phyloP scores from a whole-genome alignment of 2,113 vertebrate genomes.

The Paradoxurus hermaphroditus region DNA sequence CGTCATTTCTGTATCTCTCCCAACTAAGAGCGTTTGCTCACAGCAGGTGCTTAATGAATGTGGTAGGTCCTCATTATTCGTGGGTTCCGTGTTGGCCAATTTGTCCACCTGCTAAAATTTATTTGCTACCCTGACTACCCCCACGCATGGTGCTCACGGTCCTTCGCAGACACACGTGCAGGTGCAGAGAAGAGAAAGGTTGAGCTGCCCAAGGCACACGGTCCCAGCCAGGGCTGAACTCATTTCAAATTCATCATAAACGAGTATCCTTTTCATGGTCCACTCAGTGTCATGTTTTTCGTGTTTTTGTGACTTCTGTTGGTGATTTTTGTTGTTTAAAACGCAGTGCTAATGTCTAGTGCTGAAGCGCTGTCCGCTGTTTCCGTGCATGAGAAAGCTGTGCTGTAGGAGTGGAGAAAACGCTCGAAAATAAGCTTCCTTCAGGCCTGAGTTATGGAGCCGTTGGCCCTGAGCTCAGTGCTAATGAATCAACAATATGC shows the following conservation, averaged over 20 bases:
- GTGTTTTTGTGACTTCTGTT: background rate
- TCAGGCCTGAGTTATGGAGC: rapidly evolving
- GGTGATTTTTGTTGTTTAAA: background rate
- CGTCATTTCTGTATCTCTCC: background rate
- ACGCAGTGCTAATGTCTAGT: background rate
- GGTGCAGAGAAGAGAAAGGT: background rate
- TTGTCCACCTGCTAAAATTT: too few relatives aligned
- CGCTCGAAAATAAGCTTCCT: background rate
- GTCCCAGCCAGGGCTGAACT: background rate
- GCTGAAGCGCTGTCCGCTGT: too few relatives aligned
- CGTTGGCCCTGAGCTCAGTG: too few relatives aligned
- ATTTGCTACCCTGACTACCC: too few relatives aligned
- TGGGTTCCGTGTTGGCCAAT: background rate
- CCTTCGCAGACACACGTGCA: rapidly evolving
- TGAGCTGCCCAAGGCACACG: rapidly evolving
- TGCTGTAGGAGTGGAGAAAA: background rate
- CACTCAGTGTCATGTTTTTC: background rate
- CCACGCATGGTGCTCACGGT: rapidly evolving
- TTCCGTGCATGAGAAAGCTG: too few relatives aligned
- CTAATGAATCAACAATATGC: rapidly evolving
- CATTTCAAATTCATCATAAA: background rate
- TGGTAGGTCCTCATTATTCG: background rate
- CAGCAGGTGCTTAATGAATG: background rate
- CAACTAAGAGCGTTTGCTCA: too few relatives aligned
- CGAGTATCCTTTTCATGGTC: too few relatives aligned